Percentiles rank a stretch among this genome's conserved stretches.
phyloP scores from a whole-genome alignment of 2,888 invertebrate species.

The Parelbella ahira region DNA sequence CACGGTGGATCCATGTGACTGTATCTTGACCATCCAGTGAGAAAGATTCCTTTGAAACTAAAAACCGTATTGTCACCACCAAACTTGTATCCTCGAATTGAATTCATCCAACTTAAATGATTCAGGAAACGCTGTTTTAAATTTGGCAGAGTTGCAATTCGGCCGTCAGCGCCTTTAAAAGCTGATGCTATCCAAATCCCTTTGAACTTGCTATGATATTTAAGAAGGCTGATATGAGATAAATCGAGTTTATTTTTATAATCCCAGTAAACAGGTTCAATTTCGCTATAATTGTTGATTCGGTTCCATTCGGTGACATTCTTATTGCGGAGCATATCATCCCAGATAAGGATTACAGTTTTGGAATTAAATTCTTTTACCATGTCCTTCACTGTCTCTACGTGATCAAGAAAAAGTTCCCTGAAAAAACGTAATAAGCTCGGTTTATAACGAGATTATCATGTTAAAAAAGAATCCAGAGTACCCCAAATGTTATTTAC shows the following conservation, averaged over 20 bases:
- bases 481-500: too few relatives aligned
- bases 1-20: constrained; percentile 84
- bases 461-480: too few relatives aligned
- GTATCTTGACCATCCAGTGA: constrained; percentile 88
- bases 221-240: constrained; percentile 45
- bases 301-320: constrained; percentile 48
- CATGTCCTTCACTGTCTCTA: constrained; percentile 72
- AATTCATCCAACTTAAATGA: constrained; percentile 85
- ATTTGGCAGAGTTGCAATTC: constrained; percentile 72
- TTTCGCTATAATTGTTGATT: constrained; percentile 60
- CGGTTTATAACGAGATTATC: neutral
- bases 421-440: constrained; percentile 45
- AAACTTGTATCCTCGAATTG: constrained; percentile 74
- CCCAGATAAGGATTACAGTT: constrained; percentile 87
- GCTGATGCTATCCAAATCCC: constrained; percentile 91
- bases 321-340: constrained; percentile 85
- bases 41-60: constrained; percentile 82
- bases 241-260: constrained; percentile 62
- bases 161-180: constrained; percentile 88
- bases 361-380: constrained; percentile 69
- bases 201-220: constrained; percentile 73
- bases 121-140: constrained; percentile 84
- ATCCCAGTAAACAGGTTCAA: constrained; percentile 87
- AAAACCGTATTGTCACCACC: constrained; percentile 41
- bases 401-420: constrained; percentile 82